Evolutionary conservation across 2,888 invertebrate species (phyloP), one percentile per base, ranked within the genome.

Genomic region (Drosophila mimetica): DNA sequence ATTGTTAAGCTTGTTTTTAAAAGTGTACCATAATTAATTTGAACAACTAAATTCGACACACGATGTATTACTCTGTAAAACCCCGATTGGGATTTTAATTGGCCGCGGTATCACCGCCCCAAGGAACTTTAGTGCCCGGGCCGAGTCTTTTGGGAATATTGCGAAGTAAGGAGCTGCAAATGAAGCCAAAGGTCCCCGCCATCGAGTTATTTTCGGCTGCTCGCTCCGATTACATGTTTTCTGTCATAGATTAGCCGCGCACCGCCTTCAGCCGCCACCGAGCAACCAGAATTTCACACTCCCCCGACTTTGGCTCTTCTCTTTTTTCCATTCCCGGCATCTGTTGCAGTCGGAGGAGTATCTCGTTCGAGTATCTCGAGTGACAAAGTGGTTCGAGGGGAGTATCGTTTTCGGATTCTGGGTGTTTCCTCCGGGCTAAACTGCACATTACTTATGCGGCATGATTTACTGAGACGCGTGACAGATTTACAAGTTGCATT

Each of bases 401-500:
- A 46, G 58, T 51, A 46, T 37, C 51, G 37, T 48, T 52, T 41
- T 60, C 36, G 57, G 36, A 47, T 64, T 55, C 52, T 72, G 60
- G 47, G 63, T 51, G 55, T 54, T 20, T 28, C 39, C 41, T 51
- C 52, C 36, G 47, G 47, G 54, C 76, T 77, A 80, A 83, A 83
- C 82, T 84, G 76, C 81, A 84, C 78, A 78, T 83, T 84, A 84
- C 77, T 86, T 85, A 75, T 83, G 80, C 76, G 53, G 61, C 74
- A 90, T 90, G 90, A 90, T 90, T 90, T 90, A 90, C 80, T 86
- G 86, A 55, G 82, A 83, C 89, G 89, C 90, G 87, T 90, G 90
- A 90, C 90, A 90, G 88, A 90, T 90, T 90, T 90, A 90, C 89
- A 89, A 89, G 90, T 87, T 77, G 88, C 76, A 81, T 77, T 86